Evolutionary conservation across 1,140 invertebrate genomes (phyloP).

Genomic region (Episyrphus balteatus): DNA sequence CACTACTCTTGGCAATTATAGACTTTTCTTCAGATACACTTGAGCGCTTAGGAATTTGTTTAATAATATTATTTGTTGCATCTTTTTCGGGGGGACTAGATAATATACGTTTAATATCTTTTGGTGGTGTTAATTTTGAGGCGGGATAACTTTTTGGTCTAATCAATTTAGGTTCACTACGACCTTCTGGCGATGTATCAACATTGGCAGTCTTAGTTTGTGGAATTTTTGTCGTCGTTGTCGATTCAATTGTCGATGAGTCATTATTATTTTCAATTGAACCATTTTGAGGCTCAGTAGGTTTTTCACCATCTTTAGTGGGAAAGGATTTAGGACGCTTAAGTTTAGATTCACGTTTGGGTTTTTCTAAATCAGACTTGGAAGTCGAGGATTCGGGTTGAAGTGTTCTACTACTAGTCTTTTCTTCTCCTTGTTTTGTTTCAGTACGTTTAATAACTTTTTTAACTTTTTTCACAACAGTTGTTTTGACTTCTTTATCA

Average conservation of each 20-base stretch:
- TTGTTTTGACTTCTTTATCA: slow-evolving; percentile 1
- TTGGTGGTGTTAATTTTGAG: slow-evolving; percentile 29
- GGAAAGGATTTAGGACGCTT: slow-evolving; percentile 46
- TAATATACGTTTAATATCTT: slow-evolving; percentile 16
- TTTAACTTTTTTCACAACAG: slow-evolving; percentile 24
- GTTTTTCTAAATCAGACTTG: neutral
- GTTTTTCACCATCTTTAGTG: slow-evolving; percentile 20
- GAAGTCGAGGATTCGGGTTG: too few relatives aligned
- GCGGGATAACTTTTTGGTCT: slow-evolving; percentile 44
- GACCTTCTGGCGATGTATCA: too few relatives aligned
- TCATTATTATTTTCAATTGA: neutral
- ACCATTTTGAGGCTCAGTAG: neutral
- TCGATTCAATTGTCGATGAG: neutral
- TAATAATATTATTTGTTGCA: neutral
- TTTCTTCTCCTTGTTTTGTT: neutral
- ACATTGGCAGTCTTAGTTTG: neutral
- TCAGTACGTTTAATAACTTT: slow-evolving; percentile 15
- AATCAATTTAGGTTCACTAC: slow-evolving; percentile 22
- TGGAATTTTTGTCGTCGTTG: neutral
- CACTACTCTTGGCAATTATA: slow-evolving; percentile 7
- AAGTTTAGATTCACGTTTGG: slow-evolving; percentile 43
- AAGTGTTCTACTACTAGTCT: too few relatives aligned
- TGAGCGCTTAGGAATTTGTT: neutral
- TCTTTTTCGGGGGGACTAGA: too few relatives aligned
- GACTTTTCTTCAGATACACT: slow-evolving; percentile 19